phyloP scores from a whole-genome alignment of 2,113 vertebrate species.

The Halcyon senegalensis region DNA sequence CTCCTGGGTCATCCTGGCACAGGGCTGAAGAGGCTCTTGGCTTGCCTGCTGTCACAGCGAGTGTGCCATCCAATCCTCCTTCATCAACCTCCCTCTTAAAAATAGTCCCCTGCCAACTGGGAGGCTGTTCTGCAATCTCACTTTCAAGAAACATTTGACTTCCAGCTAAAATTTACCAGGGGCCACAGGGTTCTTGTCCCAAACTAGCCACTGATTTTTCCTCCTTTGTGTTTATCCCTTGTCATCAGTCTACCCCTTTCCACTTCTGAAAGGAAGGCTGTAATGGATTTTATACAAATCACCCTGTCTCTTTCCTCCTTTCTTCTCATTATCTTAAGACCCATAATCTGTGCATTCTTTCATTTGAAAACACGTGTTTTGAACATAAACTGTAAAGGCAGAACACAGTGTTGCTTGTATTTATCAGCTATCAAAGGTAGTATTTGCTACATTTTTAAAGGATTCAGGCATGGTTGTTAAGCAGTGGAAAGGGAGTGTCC shows the following conservation, averaged over 20 bases:
- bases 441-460: background rate
- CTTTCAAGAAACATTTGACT: background rate
- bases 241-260: background rate
- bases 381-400: background rate
- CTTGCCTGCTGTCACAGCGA: background rate
- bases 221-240: background rate
- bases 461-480: background rate
- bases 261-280: background rate
- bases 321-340: background rate
- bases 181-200: background rate
- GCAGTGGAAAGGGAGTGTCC: slow-evolving; percentile 9
- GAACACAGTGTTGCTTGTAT: background rate
- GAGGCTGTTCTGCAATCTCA: background rate
- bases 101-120: background rate
- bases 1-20: background rate
- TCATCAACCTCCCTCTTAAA: background rate
- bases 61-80: background rate
- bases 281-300: background rate
- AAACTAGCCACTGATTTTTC: background rate
- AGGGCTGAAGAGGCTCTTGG: background rate
- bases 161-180: background rate
- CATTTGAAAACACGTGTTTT: background rate
- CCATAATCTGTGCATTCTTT: background rate
- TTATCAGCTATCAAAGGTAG: background rate
- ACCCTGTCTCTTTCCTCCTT: background rate